A percentile compares a stretch with the other conserved stretches of the same genome.
Conservation (phyloP, 2,888 invertebrate species). For the Aproaerema taeniolella region DNA sequence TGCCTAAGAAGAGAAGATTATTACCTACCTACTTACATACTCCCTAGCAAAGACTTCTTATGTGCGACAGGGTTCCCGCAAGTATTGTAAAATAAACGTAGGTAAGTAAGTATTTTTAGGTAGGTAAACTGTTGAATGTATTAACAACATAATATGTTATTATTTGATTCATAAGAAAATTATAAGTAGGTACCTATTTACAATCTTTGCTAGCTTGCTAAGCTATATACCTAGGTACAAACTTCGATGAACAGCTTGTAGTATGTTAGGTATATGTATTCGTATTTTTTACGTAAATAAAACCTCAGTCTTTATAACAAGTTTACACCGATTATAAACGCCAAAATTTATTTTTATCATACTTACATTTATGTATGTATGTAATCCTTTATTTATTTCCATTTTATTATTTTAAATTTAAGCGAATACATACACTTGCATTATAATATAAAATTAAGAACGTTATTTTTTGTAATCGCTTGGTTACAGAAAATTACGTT, state of each 20-base stretch:
- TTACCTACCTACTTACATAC: neutral
- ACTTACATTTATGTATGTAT: neutral
- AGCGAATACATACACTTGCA: too few species aligned
- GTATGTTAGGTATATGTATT: neutral
- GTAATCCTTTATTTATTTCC: neutral
- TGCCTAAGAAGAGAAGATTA: too few species aligned
- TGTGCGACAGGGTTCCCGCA: too few species aligned
- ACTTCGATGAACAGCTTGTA: too few species aligned
- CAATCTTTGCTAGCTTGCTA: constrained; percentile 5
- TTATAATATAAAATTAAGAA: neutral
- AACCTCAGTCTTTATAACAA: constrained; percentile 10
- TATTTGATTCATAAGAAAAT: neutral
- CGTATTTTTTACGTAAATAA: constrained; percentile 1
- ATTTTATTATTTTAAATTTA: too few species aligned
- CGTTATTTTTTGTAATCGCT: too few species aligned
- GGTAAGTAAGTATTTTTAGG: neutral
- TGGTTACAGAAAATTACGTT: too few species aligned
- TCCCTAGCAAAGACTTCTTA: neutral
- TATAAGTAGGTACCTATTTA: neutral
- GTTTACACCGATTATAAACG: neutral
- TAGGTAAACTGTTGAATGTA: too few species aligned
- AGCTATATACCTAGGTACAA: neutral
- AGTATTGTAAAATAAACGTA: too few species aligned
- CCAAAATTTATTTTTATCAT: neutral
- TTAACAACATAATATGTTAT: too few species aligned